phyloP scores from a whole-genome alignment of 2,888 invertebrate species.

The Mythimna loreyi region DNA sequence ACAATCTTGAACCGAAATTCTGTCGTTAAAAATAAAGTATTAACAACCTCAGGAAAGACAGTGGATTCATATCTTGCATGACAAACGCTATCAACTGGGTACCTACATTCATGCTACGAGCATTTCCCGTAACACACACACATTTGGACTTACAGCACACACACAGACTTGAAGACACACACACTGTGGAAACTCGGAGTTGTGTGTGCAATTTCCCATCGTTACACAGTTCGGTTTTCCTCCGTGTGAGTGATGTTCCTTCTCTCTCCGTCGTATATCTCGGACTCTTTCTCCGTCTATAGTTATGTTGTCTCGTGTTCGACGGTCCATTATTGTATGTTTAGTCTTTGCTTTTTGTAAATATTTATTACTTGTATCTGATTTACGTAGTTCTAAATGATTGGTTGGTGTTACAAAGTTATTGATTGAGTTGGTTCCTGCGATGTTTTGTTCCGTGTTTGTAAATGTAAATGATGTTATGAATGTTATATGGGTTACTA shows the following conservation, averaged over 20 bases:
- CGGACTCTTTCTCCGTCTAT: conserved; percentile 65
- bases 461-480: conserved; percentile 25
- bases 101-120: conserved; percentile 64
- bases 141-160: conserved; percentile 21
- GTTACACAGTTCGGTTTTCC: conserved; percentile 48
- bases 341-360: conserved; percentile 78
- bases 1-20: conserved; percentile 47
- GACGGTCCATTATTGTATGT: conserved; percentile 83
- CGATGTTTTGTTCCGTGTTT: conserved; percentile 14
- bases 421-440: conserved; percentile 43
- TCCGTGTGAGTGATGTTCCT: conserved; percentile 60
- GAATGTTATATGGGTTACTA: conserved; percentile 8
- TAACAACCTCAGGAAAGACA: conserved; percentile 72
- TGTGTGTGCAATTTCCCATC: conserved; percentile 67
- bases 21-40: conserved; percentile 65
- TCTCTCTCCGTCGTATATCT: conserved; percentile 67
- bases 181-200: conserved; percentile 33
- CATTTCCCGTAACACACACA: conserved; percentile 70
- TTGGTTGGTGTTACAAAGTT: conserved; percentile 52
- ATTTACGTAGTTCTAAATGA: conserved; percentile 63
- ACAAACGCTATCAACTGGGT: conserved; percentile 60
- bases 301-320: conserved; percentile 74
- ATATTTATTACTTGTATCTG: conserved; percentile 69
- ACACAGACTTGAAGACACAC: conserved; percentile 39
- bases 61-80: conserved; percentile 75